Percentiles rank a stretch among this genome's conserved stretches.
Conservation (phyloP, 1,140 invertebrate species). For the Gryon sp. region DNA sequence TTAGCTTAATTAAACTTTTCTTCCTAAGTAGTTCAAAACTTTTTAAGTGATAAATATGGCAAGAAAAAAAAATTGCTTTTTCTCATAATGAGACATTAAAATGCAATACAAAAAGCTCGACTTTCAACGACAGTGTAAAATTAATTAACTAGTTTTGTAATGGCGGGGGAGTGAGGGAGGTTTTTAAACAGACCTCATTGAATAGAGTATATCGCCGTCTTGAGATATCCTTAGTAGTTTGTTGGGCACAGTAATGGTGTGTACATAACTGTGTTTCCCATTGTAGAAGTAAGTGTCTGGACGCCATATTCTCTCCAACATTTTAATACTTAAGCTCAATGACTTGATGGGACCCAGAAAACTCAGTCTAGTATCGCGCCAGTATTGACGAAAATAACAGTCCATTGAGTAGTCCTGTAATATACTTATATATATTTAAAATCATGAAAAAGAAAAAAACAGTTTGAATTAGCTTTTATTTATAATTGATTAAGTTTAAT, state of each 20-base stretch:
- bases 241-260: conserved; percentile 97
- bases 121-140: too few species aligned
- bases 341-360: conserved; percentile 90
- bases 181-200: conserved; percentile 87
- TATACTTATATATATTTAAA: conserved; percentile 5
- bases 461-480: too few species aligned
- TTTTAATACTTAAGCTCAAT: conserved; percentile 92
- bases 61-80: too few species aligned
- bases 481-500: background rate
- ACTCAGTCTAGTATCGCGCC: conserved; percentile 90
- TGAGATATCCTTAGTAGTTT: conserved; percentile 93
- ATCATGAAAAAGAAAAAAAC: too few species aligned
- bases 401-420: conserved; percentile 96
- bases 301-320: conserved; percentile 96
- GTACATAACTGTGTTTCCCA: conserved; percentile 95
- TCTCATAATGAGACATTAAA: too few species aligned
- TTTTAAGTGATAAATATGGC: too few species aligned
- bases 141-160: too few species aligned
- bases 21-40: background rate
- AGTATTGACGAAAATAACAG: conserved; percentile 96
- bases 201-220: conserved; percentile 95
- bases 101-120: too few species aligned
- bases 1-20: too few species aligned
- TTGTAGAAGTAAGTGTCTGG: conserved; percentile 97
- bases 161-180: background rate